Evolutionary conservation across 1,140 invertebrate species (phyloP).

Genomic region (Telenomus remus): DNA sequence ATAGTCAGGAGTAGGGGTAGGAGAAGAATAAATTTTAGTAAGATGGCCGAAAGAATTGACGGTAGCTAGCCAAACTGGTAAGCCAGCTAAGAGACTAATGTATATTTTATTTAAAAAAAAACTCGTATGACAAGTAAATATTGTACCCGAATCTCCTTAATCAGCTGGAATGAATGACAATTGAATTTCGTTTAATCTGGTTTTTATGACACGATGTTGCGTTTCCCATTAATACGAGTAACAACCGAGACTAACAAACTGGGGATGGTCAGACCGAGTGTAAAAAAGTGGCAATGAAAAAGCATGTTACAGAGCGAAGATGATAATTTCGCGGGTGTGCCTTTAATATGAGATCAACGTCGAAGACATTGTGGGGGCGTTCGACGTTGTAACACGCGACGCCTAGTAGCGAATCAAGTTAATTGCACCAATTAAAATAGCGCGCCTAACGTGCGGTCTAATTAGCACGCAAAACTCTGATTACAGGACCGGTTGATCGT

Average conservation of each 20-base stretch:
- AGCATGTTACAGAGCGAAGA: constrained; percentile 21
- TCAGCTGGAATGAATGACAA: too few relatives aligned
- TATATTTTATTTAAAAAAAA: too few relatives aligned
- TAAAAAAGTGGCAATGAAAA: constrained; percentile 17
- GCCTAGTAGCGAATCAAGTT: constrained; percentile 28
- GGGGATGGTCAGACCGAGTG: constrained; percentile 7
- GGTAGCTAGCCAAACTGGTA: too few relatives aligned
- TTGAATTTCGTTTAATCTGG: too few relatives aligned
- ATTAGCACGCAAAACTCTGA: constrained; percentile 48
- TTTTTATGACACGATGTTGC: too few relatives aligned
- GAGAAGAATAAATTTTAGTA: too few relatives aligned
- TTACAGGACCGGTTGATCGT: constrained; percentile 86
- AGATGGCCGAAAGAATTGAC: too few relatives aligned
- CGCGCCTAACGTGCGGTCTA: constrained; percentile 27
- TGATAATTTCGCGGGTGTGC: constrained; percentile 19
- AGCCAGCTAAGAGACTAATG: too few relatives aligned
- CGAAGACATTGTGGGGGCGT: constrained; percentile 11
- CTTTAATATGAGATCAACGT: constrained; percentile 34
- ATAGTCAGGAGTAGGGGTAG: too few relatives aligned
- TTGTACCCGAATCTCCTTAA: too few relatives aligned
- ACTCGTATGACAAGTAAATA: too few relatives aligned
- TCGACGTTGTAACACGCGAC: constrained; percentile 40
- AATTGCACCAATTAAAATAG: constrained; percentile 44
- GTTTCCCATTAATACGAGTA: constrained; percentile 4
- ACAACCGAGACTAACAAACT: constrained; percentile 29